phyloP scores from a whole-genome alignment of 2,888 invertebrate genomes.

The Drosophila anomalata region DNA sequence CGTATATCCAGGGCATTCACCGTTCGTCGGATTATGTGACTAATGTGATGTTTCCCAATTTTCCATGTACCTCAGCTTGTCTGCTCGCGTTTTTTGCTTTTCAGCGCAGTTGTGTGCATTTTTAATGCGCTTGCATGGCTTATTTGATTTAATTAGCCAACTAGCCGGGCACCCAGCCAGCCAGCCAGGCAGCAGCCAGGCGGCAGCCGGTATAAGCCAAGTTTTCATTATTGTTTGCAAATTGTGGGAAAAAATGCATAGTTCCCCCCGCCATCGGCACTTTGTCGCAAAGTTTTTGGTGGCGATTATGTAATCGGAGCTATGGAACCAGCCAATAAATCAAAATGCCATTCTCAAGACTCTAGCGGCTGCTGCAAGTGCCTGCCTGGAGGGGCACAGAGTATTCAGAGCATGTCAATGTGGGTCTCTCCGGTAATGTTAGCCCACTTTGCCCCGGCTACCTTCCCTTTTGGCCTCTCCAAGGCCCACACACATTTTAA shows the following conservation, averaged over 20 bases:
- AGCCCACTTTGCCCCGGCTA: slow-evolving; percentile 44
- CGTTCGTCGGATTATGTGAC: slow-evolving; percentile 31
- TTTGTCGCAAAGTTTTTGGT: slow-evolving; percentile 47
- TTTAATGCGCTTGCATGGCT: slow-evolving; percentile 57
- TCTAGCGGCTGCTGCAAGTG: slow-evolving; percentile 67
- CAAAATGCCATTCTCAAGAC: slow-evolving; percentile 78
- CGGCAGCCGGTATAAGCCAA: slow-evolving; percentile 30
- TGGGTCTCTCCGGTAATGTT: slow-evolving; percentile 75
- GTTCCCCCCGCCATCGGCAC: slow-evolving; percentile 45
- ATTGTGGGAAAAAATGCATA: slow-evolving; percentile 75
- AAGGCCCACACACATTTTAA: slow-evolving; percentile 23
- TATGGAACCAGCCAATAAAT: slow-evolving; percentile 71
- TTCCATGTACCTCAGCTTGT: slow-evolving; percentile 30
- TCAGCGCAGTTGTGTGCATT: slow-evolving; percentile 39
- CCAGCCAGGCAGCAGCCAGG: neutral
- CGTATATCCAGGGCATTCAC: slow-evolving; percentile 27
- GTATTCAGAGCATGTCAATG: slow-evolving; percentile 80
- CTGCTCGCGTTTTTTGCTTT: slow-evolving; percentile 35
- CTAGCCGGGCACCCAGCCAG: slow-evolving; percentile 13
- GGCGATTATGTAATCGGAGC: slow-evolving; percentile 69
- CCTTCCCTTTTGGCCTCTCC: slow-evolving; percentile 30
- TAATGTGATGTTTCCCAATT: slow-evolving; percentile 40
- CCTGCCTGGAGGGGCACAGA: slow-evolving; percentile 26
- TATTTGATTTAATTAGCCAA: slow-evolving; percentile 70
- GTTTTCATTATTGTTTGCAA: slow-evolving; percentile 78